Conservation (phyloP, 2,113 vertebrate genomes). For the Coryphaenoides rupestris region DNA sequence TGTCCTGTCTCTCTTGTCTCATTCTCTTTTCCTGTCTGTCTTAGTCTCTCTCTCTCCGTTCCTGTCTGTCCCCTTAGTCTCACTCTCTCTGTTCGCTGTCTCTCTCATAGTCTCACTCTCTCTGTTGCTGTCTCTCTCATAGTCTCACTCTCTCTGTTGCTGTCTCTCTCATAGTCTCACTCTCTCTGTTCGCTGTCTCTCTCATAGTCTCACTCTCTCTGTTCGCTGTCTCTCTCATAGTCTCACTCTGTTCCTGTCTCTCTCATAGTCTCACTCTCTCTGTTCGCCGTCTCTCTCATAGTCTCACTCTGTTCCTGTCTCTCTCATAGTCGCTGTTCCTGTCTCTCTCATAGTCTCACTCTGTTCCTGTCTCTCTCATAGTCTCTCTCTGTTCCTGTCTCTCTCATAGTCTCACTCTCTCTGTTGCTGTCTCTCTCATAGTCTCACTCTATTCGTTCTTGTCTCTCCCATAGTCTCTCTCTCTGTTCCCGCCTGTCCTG, state of each 20-base stretch:
- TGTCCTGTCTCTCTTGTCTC: neutral
- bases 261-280: neutral
- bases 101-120: too few relatives aligned
- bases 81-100: neutral
- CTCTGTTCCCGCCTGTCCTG: neutral
- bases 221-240: neutral
- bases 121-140: too few relatives aligned
- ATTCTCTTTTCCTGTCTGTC: neutral
- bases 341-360: neutral
- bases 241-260: too few relatives aligned
- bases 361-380: neutral
- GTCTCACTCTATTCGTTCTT: too few relatives aligned
- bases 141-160: conserved; percentile 29
- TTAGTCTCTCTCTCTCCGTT: neutral
- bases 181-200: neutral
- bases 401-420: neutral
- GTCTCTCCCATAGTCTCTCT: neutral
- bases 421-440: neutral
- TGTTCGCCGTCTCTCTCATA: neutral
- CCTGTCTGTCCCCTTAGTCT: neutral
- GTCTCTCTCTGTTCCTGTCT: conserved; percentile 36
- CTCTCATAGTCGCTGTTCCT: too few relatives aligned
- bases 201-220: neutral
- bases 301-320: conserved; percentile 18
- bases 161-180: conserved; percentile 13